Conservation (phyloP, 2,888 invertebrate genomes). For the Girardia tigrina region DNA sequence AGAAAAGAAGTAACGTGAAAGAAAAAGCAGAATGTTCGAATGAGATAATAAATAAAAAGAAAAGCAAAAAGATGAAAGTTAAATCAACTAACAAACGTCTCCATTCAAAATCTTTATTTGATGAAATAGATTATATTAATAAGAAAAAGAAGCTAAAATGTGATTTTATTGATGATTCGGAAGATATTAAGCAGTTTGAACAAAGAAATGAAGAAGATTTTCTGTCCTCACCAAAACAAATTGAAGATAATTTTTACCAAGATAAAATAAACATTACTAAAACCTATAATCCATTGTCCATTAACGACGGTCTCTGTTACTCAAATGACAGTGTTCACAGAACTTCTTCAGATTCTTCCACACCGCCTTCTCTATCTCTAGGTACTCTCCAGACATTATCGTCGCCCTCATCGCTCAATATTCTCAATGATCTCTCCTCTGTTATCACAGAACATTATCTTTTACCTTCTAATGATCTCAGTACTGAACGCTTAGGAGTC, state of each 20-base stretch:
- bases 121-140: neutral
- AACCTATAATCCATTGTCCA: neutral
- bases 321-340: slow-evolving; percentile 11
- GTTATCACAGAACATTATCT: slow-evolving; percentile 23
- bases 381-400: neutral
- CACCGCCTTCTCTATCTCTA: slow-evolving; percentile 13
- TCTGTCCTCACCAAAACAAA: neutral
- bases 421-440: slow-evolving; percentile 17
- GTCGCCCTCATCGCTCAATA: slow-evolving; percentile 12
- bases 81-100: neutral
- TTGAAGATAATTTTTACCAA: neutral
- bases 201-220: neutral
- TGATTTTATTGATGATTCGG: neutral
- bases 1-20: neutral
- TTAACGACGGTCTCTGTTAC: slow-evolving; percentile 12
- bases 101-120: neutral
- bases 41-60: neutral
- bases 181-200: neutral
- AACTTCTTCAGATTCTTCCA: slow-evolving; percentile 6
- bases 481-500: neutral
- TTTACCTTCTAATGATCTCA: slow-evolving; percentile 19
- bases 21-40: neutral
- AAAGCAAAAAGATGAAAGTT: neutral
- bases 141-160: neutral
- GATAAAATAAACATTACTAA: neutral